phyloP scores from a whole-genome alignment of 92 coral and sea anemone species.

The Palythoa caribaeorum region DNA sequence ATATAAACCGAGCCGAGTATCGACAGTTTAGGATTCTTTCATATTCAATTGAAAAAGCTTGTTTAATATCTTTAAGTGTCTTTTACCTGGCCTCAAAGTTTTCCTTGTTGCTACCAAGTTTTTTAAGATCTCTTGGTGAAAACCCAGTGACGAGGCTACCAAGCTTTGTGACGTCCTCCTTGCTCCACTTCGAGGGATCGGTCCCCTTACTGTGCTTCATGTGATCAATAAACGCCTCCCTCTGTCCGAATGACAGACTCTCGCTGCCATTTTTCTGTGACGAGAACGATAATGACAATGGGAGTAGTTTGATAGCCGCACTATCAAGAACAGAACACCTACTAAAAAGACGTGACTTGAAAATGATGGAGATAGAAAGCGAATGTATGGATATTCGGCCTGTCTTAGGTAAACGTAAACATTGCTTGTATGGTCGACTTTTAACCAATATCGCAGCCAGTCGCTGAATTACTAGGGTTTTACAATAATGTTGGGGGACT shows the following conservation, averaged over 20 bases:
- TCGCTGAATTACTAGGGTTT: no score
- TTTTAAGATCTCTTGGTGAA: conserved; percentile 32
- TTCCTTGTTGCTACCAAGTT: conserved; percentile 39
- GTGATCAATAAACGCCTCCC: conserved; percentile 30
- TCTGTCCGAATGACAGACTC: conserved; percentile 20
- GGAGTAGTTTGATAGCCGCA: no score
- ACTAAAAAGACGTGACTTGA: neutral
- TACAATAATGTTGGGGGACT: no score
- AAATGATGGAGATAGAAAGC: neutral
- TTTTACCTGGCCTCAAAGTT: conserved; percentile 26
- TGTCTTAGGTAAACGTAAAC: neutral
- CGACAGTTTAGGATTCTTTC: no score
- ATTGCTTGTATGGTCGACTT: no score
- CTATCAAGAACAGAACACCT: no score
- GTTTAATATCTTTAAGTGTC: neutral
- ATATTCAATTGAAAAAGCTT: neutral
- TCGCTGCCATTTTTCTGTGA: conserved; percentile 15
- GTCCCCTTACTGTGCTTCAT: conserved; percentile 41
- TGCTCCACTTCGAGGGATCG: conserved; percentile 41
- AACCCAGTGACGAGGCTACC: conserved; percentile 39
- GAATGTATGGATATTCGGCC: neutral
- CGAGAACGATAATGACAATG: neutral
- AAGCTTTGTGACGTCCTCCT: conserved; percentile 18
- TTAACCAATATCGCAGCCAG: no score
- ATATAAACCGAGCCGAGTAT: no score